Evolutionary conservation across 2,797 vertebrate species (phyloP), one percentile per base, ranked within the genome.

Genomic region (Aulostomus chinensis): DNA sequence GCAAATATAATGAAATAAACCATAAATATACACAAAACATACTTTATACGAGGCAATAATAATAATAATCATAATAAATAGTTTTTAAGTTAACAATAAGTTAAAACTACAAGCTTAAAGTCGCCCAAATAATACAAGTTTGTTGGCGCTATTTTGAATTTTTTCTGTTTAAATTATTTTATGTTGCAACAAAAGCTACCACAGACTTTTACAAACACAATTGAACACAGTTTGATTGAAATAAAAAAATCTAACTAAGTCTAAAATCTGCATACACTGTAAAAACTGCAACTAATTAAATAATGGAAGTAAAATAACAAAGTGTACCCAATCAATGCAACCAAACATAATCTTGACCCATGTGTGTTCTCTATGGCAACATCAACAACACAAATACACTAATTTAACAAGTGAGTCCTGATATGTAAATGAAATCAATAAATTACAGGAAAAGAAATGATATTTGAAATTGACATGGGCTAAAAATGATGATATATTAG

Each of bases 41-140:
- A 93, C 91, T 94, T 93, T 92, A 90, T 92, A 94, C 93, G 92
- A 93, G 93, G 93, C 94, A 89, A 90, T 92, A 90, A 91, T 91
- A 86, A 89, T 92, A 91, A 92, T 92, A 93, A 49, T 48, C 9
- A 48, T 48, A 49, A 93, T 93, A 93, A 93, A 93, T 93, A 93
- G 94, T 95, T 96, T 93, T 94, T 95, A 96, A 95, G 93, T 93
- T 93, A 95, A 95, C 94, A 94, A 93, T 96, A 96, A 96, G 94
- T 95, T 96, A 96, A 96, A 96, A 94, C 93, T 95, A 96, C 94
- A 93, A 96, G 94, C 94, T 96, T 94, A 94, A 93, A 94, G 93
- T 93, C 91, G 93, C 94, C 92, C 90, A 95, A 95, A 95, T 95
- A 95, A 93, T 95, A 94, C 94, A 94, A 93, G 93, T 94, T 95